phyloP scores from a whole-genome alignment of 2,113 vertebrate species.

The Sprattus sprattus region DNA sequence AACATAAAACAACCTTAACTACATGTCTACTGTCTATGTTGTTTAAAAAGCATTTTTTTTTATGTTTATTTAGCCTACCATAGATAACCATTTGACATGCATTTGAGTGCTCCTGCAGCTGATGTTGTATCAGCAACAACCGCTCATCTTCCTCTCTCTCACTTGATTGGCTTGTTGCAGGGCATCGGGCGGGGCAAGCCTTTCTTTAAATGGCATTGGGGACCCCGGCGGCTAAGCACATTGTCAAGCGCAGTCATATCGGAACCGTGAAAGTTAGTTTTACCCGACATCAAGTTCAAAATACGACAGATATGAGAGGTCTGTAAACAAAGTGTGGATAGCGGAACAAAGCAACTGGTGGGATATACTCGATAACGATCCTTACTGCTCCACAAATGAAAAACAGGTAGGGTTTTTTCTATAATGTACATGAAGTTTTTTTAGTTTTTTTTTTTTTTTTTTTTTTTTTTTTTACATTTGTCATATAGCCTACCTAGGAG shows the following conservation, averaged over 20 bases:
- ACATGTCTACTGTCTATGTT: neutral
- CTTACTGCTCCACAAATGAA: constrained; percentile 51
- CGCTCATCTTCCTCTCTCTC: constrained; percentile 27
- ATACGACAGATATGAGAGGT: neutral
- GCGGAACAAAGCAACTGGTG: constrained; percentile 41
- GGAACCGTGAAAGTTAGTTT: constrained; percentile 1
- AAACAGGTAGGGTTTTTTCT: constrained; percentile 62
- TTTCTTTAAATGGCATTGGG: constrained; percentile 68
- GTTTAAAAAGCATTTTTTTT: neutral
- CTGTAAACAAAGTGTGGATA: constrained; percentile 28
- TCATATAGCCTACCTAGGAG: neutral
- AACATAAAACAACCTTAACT: neutral
- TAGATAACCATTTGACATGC: neutral
- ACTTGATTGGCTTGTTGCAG: constrained; percentile 46
- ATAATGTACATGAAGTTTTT: neutral
- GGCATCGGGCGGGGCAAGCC: constrained; percentile 50
- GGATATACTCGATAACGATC: constrained; percentile 56
- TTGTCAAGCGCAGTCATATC: constrained; percentile 45
- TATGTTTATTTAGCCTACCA: neutral
- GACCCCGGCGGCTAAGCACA: constrained; percentile 56
- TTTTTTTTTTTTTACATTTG: neutral
- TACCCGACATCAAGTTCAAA: neutral
- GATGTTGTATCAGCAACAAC: neutral
- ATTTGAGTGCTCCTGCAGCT: constrained; percentile 1
- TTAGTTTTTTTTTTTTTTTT: neutral